Evolutionary conservation across 2,113 vertebrate species (phyloP).

Genomic region (human (Homo sapiens)): GRCh38 chr3:37768001-37768500

Average conservation of each 20-base stretch:
- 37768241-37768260: neutral
- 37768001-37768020: neutral
- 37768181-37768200: neutral
- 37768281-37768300: neutral
- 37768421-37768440: neutral
- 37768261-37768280: neutral
- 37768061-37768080: neutral
- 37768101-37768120: neutral
- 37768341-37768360: neutral
- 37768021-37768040: neutral
- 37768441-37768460: neutral
- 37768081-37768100: neutral
- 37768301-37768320: neutral
- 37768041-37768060: neutral
- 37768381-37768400: neutral
- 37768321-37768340: neutral
- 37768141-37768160: neutral
- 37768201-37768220: neutral
- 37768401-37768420: neutral
- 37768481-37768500: slow-evolving; percentile 52
- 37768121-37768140: neutral
- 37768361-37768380: neutral
- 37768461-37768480: neutral
- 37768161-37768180: neutral
- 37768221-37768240: neutral